Percentiles rank a stretch among this genome's conserved stretches.
These are phyloP conservation scores for Holothuria leucospilota DNA, from an alignment of 53 echinoderm and acorn worm species.

Conservation along the genomic window DNA sequence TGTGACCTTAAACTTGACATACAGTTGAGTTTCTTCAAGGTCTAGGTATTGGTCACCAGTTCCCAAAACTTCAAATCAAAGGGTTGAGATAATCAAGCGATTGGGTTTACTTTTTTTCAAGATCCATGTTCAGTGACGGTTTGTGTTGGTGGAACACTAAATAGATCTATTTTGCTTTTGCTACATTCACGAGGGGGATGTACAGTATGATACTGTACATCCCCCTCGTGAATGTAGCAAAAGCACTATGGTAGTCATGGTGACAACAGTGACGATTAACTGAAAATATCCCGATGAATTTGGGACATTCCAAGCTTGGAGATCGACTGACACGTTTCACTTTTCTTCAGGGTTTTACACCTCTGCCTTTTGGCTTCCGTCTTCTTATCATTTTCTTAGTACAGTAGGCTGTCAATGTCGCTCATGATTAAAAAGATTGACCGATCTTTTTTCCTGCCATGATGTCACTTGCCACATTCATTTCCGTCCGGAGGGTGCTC, in stretches of 20 bases:
- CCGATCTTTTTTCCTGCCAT: conserved; percentile 50
- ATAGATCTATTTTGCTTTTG: conserved; percentile 46
- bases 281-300: conserved; percentile 5
- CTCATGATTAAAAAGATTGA: conserved; percentile 31
- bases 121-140: conserved; percentile 25
- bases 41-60: conserved; percentile 62
- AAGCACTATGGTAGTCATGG: conserved; percentile 12
- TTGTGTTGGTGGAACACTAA: conserved; percentile 57
- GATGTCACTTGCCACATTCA: conserved; percentile 50
- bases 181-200: conserved; percentile 40
- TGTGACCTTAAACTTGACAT: conserved; percentile 52
- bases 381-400: conserved; percentile 9
- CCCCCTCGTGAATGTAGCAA: conserved; percentile 41
- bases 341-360: not conserved
- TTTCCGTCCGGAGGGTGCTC: conserved; percentile 54
- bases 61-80: conserved; percentile 51
- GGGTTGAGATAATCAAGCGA: conserved; percentile 2
- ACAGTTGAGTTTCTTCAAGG: conserved; percentile 51
- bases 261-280: not conserved
- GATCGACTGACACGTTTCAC: not conserved
- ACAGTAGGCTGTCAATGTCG: not conserved
- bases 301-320: not conserved
- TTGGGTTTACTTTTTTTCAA: not conserved
- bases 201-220: no score
- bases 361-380: not conserved